phyloP scores from a whole-genome alignment of 2,888 invertebrate species.

The Tenthredo mesomela region DNA sequence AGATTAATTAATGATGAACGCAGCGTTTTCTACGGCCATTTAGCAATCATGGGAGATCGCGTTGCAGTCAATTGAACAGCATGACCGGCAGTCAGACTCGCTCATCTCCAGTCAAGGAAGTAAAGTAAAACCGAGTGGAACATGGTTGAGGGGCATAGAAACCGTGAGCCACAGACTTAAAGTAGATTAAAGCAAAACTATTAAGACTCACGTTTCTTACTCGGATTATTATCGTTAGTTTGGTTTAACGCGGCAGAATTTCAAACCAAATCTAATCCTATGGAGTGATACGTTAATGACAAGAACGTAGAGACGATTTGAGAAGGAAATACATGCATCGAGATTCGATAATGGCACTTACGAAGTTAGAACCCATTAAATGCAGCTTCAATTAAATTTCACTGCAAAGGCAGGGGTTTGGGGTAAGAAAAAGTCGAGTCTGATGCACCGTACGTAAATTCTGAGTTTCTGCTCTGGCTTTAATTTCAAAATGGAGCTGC shows the following conservation, averaged over 20 bases:
- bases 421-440: background rate
- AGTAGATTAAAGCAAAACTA: constrained; percentile 23
- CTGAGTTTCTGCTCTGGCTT: constrained; percentile 58
- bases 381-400: constrained; percentile 6
- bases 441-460: background rate
- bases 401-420: background rate
- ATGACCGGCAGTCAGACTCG: constrained; percentile 33
- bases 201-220: background rate
- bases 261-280: constrained; percentile 1
- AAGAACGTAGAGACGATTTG: background rate
- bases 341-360: background rate
- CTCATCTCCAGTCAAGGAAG: background rate
- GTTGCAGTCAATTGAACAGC: constrained; percentile 41
- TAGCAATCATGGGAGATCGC: constrained; percentile 28
- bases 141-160: background rate
- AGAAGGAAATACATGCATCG: constrained; percentile 2
- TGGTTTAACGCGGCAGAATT: background rate
- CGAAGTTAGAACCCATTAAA: constrained; percentile 1
- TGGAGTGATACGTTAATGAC: constrained; percentile 10
- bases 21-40: constrained; percentile 24
- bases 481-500: constrained; percentile 68
- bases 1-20: constrained; percentile 34
- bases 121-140: background rate
- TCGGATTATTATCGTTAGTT: background rate
- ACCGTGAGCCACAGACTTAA: constrained; percentile 9